Percentiles rank a stretch among this genome's conserved stretches.
These are phyloP conservation scores for Gadus chalcogrammus DNA, from an alignment of 2,113 vertebrate genomes.

Conservation along the genomic window DNA sequence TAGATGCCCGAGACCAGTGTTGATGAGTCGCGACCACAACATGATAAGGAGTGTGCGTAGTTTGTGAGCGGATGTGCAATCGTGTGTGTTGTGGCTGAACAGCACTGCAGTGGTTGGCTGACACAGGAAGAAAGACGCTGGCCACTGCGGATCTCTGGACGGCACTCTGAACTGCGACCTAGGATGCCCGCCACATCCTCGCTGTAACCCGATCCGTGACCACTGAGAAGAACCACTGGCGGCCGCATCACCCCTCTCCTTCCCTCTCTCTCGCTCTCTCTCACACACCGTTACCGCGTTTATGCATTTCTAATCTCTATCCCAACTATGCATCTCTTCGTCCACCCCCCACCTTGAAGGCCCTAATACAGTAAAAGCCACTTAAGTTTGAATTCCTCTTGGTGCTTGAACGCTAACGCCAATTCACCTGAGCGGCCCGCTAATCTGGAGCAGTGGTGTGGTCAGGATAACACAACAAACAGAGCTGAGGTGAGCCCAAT, in stretches of 20 bases:
- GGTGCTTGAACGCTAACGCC: background rate
- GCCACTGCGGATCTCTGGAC: background rate
- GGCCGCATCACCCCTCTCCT: too few species aligned
- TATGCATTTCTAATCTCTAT: too few species aligned
- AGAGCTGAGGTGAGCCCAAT: background rate
- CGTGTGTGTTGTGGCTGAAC: constrained; percentile 20
- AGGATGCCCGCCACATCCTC: too few species aligned
- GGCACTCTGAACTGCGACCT: too few species aligned
- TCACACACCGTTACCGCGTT: too few species aligned
- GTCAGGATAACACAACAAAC: background rate
- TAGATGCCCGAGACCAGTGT: constrained; percentile 42
- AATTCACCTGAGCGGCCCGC: background rate
- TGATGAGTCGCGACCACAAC: constrained; percentile 4
- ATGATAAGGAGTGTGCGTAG: background rate
- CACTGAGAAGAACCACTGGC: too few species aligned
- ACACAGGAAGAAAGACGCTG: constrained; percentile 17
- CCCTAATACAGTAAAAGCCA: background rate
- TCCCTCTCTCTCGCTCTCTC: too few species aligned
- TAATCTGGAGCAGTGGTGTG: constrained; percentile 1
- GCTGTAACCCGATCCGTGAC: too few species aligned
- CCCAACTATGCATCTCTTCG: background rate
- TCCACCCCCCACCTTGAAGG: constrained; percentile 18
- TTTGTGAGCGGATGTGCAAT: constrained; percentile 1
- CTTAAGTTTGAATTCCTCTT: background rate
- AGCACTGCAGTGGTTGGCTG: constrained; percentile 31